Conservation (phyloP, 2,797 vertebrate genomes). For the Eidolon dupreanum region DNA sequence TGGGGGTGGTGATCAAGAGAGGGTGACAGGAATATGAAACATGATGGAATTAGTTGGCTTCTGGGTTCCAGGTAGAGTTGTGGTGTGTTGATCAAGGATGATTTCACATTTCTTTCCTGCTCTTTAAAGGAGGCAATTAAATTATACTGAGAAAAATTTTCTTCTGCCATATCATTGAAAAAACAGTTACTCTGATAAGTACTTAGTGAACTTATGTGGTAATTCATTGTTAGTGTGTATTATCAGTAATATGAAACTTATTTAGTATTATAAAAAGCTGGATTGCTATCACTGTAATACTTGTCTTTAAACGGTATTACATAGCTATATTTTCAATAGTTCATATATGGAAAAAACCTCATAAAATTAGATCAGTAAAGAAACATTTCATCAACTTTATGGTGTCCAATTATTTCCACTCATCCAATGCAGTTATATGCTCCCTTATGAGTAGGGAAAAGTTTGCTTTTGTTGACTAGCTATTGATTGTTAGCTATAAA, state of each 20-base stretch:
- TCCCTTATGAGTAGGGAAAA: not conserved
- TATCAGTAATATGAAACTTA: not conserved
- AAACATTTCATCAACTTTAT: conserved; percentile 16
- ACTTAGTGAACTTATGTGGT: not conserved
- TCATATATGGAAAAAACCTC: not conserved
- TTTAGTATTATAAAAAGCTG: not conserved
- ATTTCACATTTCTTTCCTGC: not conserved
- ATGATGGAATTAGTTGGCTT: not conserved
- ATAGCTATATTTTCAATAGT: not conserved
- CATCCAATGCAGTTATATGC: not conserved
- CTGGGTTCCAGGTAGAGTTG: not conserved
- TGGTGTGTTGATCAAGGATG: not conserved
- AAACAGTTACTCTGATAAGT: not conserved
- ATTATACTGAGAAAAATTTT: not conserved
- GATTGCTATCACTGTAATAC: not conserved
- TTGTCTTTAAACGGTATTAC: not conserved
- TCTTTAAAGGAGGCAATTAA: conserved; percentile 15
- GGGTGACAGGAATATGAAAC: not conserved
- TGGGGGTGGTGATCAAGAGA: not conserved
- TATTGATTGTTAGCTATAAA: not conserved
- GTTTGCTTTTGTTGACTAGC: not conserved
- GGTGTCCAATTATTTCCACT: not conserved
- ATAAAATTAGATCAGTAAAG: not conserved
- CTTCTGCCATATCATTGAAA: not conserved
- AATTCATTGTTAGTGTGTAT: not conserved